Percentiles rank a stretch among this genome's conserved stretches.
Conservation (phyloP, 2,888 invertebrate genomes). For the Acrocera orbiculus region DNA sequence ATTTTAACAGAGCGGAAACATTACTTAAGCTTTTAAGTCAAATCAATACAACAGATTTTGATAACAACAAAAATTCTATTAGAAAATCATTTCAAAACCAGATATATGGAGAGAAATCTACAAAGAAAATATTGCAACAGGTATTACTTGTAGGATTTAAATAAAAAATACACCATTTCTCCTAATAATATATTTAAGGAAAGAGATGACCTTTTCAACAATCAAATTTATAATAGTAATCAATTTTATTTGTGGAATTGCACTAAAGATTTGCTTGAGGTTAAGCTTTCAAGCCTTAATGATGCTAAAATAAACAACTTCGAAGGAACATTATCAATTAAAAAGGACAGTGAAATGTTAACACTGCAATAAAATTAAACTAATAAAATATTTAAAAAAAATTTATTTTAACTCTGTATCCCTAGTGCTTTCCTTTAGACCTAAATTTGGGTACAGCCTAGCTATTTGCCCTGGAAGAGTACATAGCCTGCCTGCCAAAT, state of each 20-base stretch:
- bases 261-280: constrained; percentile 11
- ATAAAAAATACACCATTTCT: too few relatives aligned
- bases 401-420: constrained; percentile 9
- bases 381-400: not conserved
- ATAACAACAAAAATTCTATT: constrained; percentile 6
- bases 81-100: constrained; percentile 14
- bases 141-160: too few relatives aligned
- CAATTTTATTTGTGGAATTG: constrained; percentile 14
- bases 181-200: constrained; percentile 11
- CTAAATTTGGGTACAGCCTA: constrained; percentile 55
- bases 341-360: constrained; percentile 14
- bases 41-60: too few relatives aligned
- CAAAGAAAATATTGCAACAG: constrained; percentile 10
- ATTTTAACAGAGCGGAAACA: constrained; percentile 13
- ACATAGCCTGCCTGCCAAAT: constrained; percentile 51
- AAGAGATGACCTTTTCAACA: constrained; percentile 11
- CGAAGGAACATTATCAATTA: constrained; percentile 14
- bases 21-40: too few relatives aligned
- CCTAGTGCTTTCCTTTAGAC: constrained; percentile 20
- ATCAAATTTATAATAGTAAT: constrained; percentile 10
- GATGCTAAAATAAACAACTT: constrained; percentile 11
- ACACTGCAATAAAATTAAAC: constrained; percentile 12
- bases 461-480: constrained; percentile 42
- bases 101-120: constrained; percentile 13
- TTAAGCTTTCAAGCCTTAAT: constrained; percentile 13